phyloP scores from a whole-genome alignment of 2,113 vertebrate species.

The Macquaria ambigua region DNA sequence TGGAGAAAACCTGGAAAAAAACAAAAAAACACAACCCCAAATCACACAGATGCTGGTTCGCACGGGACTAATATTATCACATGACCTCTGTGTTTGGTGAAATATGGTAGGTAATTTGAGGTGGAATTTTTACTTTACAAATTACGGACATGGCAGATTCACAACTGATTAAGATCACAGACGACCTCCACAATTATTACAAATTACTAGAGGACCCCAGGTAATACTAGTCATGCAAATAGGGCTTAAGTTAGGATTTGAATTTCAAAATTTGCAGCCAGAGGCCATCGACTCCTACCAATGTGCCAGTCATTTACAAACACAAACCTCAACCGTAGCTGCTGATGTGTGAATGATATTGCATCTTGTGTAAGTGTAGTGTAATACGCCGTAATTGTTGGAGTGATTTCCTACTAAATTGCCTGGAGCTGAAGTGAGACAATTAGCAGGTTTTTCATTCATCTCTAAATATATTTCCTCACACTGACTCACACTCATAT shows the following conservation, averaged over 20 bases:
- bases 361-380: not conserved
- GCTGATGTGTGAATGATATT: not conserved
- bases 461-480: conserved; percentile 14
- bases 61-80: too few relatives aligned
- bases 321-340: not conserved
- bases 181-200: too few relatives aligned
- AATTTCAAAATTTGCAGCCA: not conserved
- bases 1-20: too few relatives aligned
- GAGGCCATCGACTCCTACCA: not conserved
- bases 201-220: too few relatives aligned
- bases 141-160: too few relatives aligned
- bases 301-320: not conserved
- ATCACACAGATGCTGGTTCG: too few relatives aligned
- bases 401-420: not conserved
- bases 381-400: not conserved
- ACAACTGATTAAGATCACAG: too few relatives aligned
- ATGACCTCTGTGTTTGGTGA: too few relatives aligned
- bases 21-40: too few relatives aligned
- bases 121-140: too few relatives aligned
- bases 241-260: not conserved
- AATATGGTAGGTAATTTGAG: too few relatives aligned
- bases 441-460: conserved; percentile 10
- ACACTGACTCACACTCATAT: not conserved
- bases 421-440: not conserved
- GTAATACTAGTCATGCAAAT: too few relatives aligned